Conservation (phyloP, 2,113 vertebrate genomes). For the Euleptes europaea region DNA sequence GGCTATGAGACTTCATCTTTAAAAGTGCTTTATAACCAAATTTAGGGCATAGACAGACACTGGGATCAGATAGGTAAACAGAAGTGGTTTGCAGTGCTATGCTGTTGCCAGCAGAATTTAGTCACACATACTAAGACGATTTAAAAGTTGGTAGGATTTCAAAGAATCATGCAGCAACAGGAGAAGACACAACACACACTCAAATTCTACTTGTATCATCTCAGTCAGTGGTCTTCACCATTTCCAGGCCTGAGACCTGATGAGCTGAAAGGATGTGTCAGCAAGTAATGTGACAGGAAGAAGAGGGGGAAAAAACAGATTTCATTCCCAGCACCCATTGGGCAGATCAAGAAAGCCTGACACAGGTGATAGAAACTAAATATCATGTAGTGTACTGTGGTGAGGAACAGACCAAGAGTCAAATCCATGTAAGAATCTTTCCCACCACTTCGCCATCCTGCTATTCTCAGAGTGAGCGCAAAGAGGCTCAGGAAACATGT, state of each 20-base stretch:
- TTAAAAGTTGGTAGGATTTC: neutral
- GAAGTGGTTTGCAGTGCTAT: neutral
- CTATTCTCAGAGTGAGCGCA: too few species aligned
- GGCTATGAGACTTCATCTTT: neutral
- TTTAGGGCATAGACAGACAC: neutral
- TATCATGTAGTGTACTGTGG: too few species aligned
- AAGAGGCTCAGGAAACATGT: too few species aligned
- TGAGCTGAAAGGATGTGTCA: neutral
- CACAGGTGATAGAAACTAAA: too few species aligned
- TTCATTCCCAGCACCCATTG: too few species aligned
- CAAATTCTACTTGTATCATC: slow-evolving; percentile 16
- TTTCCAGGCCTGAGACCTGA: too few species aligned
- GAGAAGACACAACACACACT: slow-evolving; percentile 2
- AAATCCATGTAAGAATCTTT: too few species aligned
- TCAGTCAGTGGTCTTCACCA: neutral
- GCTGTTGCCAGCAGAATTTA: neutral
- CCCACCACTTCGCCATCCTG: too few species aligned
- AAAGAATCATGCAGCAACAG: slow-evolving; percentile 1
- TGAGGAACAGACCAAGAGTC: too few species aligned
- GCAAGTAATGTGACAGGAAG: too few species aligned
- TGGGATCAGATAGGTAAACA: neutral
- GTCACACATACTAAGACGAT: neutral
- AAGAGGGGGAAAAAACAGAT: too few species aligned
- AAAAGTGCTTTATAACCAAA: neutral
- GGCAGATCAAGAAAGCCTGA: too few species aligned